A percentile compares a stretch with the other conserved stretches of the same genome.
Evolutionary conservation across 2,113 vertebrate genomes (phyloP).

Genomic region (Pimephales promelas): DNA sequence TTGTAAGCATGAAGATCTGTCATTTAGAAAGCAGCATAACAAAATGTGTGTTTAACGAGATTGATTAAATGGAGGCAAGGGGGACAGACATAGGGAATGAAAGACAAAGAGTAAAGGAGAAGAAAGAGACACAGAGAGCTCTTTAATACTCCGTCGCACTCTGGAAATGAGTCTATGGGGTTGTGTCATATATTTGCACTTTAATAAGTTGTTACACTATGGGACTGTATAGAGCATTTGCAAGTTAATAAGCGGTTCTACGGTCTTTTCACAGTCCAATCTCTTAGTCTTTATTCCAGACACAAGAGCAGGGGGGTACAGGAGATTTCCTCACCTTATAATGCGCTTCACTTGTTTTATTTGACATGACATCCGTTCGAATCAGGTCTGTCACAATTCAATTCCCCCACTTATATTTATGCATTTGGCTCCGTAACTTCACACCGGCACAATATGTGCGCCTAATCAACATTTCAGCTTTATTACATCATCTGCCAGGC

Average conservation of each 20-base stretch:
- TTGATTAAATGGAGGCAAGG: background rate
- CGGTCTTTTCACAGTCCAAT: conserved; percentile 52
- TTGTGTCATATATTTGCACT: conserved; percentile 58
- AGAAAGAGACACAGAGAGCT: conserved; percentile 14
- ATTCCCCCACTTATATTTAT: conserved; percentile 56
- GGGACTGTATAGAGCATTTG: conserved; percentile 51
- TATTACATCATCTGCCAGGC: conserved; percentile 52
- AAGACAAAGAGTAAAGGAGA: background rate
- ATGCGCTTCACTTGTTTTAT: conserved; percentile 66
- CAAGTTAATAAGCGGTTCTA: conserved; percentile 59
- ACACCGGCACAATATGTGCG: conserved; percentile 50
- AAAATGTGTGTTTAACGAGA: conserved; percentile 15
- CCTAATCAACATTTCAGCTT: conserved; percentile 61
- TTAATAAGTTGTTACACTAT: conserved; percentile 56
- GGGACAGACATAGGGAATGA: background rate
- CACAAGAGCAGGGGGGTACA: conserved; percentile 24
- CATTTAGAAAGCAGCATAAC: conserved; percentile 12
- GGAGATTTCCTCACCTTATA: conserved; percentile 60
- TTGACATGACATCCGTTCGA: conserved; percentile 56
- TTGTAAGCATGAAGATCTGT: conserved; percentile 31
- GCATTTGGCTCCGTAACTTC: conserved; percentile 40
- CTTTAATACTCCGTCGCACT: conserved; percentile 26
- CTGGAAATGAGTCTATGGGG: conserved; percentile 33
- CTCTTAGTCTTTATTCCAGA: conserved; percentile 46
- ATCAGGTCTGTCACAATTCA: conserved; percentile 53